Base-by-base conservation (phyloP, 2,113 vertebrate genomes). In the Ardeotis arabs region DNA sequence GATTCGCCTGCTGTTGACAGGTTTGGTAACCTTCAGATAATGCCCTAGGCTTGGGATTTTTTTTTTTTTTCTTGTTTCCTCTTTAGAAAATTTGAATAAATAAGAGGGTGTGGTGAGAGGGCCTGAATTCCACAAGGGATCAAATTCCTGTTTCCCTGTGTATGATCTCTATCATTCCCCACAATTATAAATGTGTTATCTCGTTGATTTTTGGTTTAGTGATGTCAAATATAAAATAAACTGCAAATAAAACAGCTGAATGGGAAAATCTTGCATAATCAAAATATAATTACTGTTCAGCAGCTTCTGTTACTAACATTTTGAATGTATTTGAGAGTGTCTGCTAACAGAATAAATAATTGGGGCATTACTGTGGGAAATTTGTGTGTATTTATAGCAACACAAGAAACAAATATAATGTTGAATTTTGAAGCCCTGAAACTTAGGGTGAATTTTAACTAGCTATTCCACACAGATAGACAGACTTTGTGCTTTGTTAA, bases 61-160 rank as follows among this genome's bases (percentile, higher is more conserved):
- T 44, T 33, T 96, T 96, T 44, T 44, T 93, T 94, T 91, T 60
- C 87, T 94, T 80, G 56, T 76, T 97, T 96, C 72, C 69, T 95
- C 88, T 96, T 84, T 8, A 93, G 78, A 89, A 90, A 81, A 96
- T 95, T 95, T 95, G 90, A 96, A 93, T 96, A 84, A 92, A 68
- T 86, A 90, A 84, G 75, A 89, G 92, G 95, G 92, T 93, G 96
- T 94, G 93, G 85, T 94, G 52, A 41, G 55, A 89, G 24, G 4
- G 35, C 78, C 79, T 86, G 87, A 79, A 92, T 96, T 97, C 83
- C 52, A 4, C 23, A 49, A 76, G n/a, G 69, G 87, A 95, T 97
- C 68, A 73, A 78, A 83, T 93, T 95, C 55, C 44, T 24, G 10
- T 77, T 93, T 91, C 49, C 59, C 8, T 69, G 37, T 44, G 20